These are phyloP conservation scores for Synaphobranchus kaupii DNA, from an alignment of 2,797 vertebrate genomes.

Conservation along the genomic window DNA sequence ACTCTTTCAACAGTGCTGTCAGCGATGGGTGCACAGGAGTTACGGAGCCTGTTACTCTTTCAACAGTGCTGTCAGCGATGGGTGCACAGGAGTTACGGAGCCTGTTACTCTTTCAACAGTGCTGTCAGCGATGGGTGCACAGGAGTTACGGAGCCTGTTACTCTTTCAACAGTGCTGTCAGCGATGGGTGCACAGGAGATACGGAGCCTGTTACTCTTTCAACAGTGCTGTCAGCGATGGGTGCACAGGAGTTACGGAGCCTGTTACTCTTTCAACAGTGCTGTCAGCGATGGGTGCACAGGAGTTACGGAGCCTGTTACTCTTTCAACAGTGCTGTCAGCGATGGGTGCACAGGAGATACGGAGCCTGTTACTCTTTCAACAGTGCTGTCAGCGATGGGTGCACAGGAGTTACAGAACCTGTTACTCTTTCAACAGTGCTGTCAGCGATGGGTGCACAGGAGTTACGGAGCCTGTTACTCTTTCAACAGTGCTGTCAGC, in stretches of 20 bases:
- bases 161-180: not conserved
- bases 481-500: not conserved
- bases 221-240: not conserved
- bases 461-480: too few relatives aligned
- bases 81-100: too few relatives aligned
- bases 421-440: not conserved
- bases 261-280: not conserved
- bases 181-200: too few relatives aligned
- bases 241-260: too few relatives aligned
- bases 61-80: not conserved
- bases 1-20: not conserved
- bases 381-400: not conserved
- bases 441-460: not conserved
- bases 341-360: too few relatives aligned
- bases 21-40: not conserved
- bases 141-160: too few relatives aligned
- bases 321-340: not conserved
- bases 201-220: not conserved
- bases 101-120: not conserved
- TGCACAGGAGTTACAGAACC: not conserved
- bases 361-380: not conserved
- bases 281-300: not conserved
- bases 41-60: not conserved
- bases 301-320: too few relatives aligned
- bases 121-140: not conserved